phyloP scores from a whole-genome alignment of 2,797 vertebrate species.

The Gobio occitaniae region DNA sequence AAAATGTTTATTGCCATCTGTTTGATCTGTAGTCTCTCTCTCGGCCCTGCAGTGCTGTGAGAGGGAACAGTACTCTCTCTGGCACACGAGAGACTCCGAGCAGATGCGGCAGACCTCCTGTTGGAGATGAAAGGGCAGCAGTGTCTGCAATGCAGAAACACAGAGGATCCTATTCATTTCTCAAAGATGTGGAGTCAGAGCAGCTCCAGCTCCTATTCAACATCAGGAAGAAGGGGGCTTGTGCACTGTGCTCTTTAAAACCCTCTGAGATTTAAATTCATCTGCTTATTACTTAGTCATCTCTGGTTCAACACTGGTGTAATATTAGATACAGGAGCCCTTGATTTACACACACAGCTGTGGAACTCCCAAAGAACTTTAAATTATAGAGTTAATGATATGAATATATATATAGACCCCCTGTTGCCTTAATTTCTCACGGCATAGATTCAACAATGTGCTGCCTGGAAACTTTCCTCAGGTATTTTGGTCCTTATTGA shows the following conservation, averaged over 20 bases:
- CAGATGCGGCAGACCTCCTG: slow-evolving; percentile 16
- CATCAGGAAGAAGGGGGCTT: slow-evolving; percentile 49
- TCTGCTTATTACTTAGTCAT: not conserved
- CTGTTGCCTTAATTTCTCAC: not conserved
- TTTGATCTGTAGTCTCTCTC: not conserved
- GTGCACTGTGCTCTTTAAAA: not conserved
- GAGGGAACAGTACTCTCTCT: slow-evolving; percentile 4
- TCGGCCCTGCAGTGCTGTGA: not conserved
- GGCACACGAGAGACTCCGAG: not conserved
- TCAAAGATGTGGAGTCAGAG: slow-evolving; percentile 62
- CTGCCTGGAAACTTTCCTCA: no score
- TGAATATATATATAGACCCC: not conserved
- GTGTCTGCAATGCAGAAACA: slow-evolving; percentile 65
- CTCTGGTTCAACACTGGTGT: not conserved
- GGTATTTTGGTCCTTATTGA: not conserved
- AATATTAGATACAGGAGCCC: not conserved
- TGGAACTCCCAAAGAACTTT: not conserved
- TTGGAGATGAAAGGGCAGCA: slow-evolving; percentile 67
- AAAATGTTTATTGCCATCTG: slow-evolving; percentile 14
- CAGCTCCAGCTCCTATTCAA: slow-evolving; percentile 55
- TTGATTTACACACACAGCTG: not conserved
- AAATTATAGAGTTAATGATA: no score
- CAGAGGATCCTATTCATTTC: slow-evolving; percentile 75
- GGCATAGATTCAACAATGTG: no score
- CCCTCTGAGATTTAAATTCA: not conserved